Conservation (phyloP, 30 jellyfish, hydroid and myxozoan genomes). For the Aurelia coerulea region DNA sequence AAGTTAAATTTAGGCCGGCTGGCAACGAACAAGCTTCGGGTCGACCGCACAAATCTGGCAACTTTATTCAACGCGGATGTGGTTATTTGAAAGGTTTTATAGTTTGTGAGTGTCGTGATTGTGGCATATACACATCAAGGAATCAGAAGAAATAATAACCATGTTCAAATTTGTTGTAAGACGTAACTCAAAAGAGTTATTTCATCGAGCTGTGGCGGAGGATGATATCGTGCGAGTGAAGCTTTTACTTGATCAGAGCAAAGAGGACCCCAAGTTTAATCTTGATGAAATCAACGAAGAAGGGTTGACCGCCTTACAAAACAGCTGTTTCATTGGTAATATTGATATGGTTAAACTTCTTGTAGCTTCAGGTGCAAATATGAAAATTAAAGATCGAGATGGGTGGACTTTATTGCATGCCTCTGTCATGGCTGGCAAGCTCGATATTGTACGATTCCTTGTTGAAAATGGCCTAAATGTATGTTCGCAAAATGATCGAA, state of each 20-base stretch:
- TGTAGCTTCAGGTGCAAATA: constrained; percentile 78
- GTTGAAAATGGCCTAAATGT: constrained; percentile 77
- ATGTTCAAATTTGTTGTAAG: constrained; percentile 98
- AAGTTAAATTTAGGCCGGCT: constrained; percentile 11
- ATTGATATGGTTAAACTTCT: constrained; percentile 86
- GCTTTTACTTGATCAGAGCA: constrained; percentile 89
- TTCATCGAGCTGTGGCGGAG: constrained; percentile 93
- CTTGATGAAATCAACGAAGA: constrained; percentile 92
- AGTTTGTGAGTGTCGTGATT: too few species aligned
- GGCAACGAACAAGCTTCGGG: too few species aligned
- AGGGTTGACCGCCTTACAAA: constrained; percentile 96
- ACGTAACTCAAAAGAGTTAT: constrained; percentile 85
- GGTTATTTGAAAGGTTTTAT: too few species aligned
- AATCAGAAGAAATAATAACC: not conserved
- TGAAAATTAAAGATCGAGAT: constrained; percentile 87
- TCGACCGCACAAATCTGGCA: too few species aligned
- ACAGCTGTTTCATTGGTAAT: constrained; percentile 92
- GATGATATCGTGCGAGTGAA: constrained; percentile 85
- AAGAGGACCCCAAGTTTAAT: constrained; percentile 85
- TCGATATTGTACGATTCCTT: constrained; percentile 67
- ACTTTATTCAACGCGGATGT: constrained; percentile 4
- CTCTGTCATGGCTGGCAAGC: constrained; percentile 89
- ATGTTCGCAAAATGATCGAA: constrained; percentile 55
- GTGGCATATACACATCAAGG: not conserved
- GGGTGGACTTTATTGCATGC: constrained; percentile 95